Evolutionary conservation across 2,888 invertebrate species (phyloP), one percentile per base, ranked within the genome.

Genomic region (Cremastobaeus sp.): DNA sequence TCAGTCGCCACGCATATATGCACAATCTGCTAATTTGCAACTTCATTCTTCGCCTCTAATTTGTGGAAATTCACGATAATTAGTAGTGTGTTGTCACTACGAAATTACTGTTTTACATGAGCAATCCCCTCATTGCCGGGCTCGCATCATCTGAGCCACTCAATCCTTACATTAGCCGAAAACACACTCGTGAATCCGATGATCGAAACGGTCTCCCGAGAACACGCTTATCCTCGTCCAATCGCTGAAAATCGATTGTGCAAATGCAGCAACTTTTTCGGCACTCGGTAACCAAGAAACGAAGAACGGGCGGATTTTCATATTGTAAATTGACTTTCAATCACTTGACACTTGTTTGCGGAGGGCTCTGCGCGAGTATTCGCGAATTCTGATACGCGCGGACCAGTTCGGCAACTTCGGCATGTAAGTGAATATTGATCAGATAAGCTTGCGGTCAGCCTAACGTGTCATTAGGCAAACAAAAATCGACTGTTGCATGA

Each of bases 351-450:
- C 14, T 25, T 17, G 9, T 15, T 15, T 4, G 1, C 12, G 48
- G 25, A n/a, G n/a, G n/a, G n/a, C 37, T 37, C 25, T 52, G 25
- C 37, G 52, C 35, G 6, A 37, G 21, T 37, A 2, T 15, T 37
- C 39, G 39, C 54, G 37, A 37, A 39, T 1, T 1, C 11, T 20
- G 15, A 15, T 2, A 11, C 37, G 54, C 54, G 54, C 39, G 17
- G 20, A 20, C 5, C n/a, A 39, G 9, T 11, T n/a, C 41, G 30
- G 41, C 32, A 57, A 1, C 48, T 21, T 18, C 8, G 32, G 62
- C 39, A 52, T 50, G 41, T 30, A 43, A 52, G 35, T 37, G 52
- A 64, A 64, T 64, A 64, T 64, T 64, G 62, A 64, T 64, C 52
- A 64, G 62, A 65, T 65, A 65, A 65, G 32, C 64, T 21, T 37